Percentiles rank a stretch among this genome's conserved stretches.
Evolutionary conservation across 2,797 vertebrate genomes (phyloP).

Genomic region (Eupleurogrammus muticus): DNA sequence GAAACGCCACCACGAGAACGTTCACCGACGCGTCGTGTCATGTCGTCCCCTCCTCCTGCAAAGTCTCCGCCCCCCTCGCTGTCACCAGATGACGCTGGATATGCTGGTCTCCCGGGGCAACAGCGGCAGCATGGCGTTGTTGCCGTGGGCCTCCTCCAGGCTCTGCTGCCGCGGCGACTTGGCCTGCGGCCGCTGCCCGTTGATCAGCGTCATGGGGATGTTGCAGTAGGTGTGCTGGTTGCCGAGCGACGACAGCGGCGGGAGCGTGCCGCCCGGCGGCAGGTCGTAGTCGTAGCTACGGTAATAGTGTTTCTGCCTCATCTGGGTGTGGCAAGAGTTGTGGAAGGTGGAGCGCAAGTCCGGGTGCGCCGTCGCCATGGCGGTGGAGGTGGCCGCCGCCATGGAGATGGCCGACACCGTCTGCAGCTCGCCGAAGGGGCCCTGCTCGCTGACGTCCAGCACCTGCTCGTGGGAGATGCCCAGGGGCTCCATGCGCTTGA

Average conservation of each 20-base stretch:
- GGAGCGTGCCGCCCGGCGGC: slow-evolving; percentile 91
- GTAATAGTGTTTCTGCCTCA: slow-evolving; percentile 99
- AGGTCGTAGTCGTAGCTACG: slow-evolving; percentile 96
- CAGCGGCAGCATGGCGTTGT: slow-evolving; percentile 97
- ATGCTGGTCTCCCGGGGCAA: slow-evolving; percentile 98
- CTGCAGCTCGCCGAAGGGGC: slow-evolving; percentile 97
- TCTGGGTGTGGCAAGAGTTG: slow-evolving; percentile 91
- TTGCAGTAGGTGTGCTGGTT: slow-evolving; percentile 99
- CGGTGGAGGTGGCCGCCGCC: slow-evolving; percentile 96
- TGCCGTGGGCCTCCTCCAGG: slow-evolving; percentile 95
- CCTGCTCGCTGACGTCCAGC: slow-evolving; percentile 97
- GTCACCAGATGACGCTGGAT: slow-evolving; percentile 98
- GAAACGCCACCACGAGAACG: slow-evolving; percentile 17
- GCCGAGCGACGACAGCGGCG: slow-evolving; percentile 91
- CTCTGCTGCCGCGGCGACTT: slow-evolving; percentile 91
- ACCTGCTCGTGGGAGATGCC: slow-evolving; percentile 93
- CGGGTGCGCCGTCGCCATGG: slow-evolving; percentile 95
- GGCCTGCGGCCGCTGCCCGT: slow-evolving; percentile 94
- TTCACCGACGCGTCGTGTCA: slow-evolving; percentile 25
- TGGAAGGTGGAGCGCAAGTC: slow-evolving; percentile 96
- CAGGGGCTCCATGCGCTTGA: slow-evolving; percentile 94
- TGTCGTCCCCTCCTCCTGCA: background rate
- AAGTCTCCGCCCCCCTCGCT: slow-evolving; percentile 20
- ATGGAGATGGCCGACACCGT: slow-evolving; percentile 98
- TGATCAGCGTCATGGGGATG: slow-evolving; percentile 99